These are phyloP conservation scores for Falco peregrinus DNA, from an alignment of 2,797 vertebrate species.

Conservation along the genomic window DNA sequence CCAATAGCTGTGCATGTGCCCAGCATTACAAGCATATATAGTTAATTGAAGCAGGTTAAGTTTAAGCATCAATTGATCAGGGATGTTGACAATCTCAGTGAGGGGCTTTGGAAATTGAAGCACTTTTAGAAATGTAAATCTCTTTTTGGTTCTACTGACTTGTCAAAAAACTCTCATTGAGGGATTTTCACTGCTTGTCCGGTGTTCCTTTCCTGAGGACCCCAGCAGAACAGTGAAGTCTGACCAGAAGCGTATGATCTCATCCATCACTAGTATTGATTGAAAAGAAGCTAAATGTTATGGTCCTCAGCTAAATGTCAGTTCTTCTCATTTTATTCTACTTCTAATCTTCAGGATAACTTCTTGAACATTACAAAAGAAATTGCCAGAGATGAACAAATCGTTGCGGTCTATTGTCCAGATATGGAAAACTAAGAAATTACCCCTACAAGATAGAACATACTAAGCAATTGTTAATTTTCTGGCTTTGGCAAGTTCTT, in stretches of 20 bases:
- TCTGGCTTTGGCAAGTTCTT: neutral
- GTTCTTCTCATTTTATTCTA: neutral
- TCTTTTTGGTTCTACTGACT: neutral
- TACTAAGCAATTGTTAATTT: neutral
- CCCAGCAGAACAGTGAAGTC: neutral
- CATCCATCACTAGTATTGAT: neutral
- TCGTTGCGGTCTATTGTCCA: slow-evolving; percentile 21
- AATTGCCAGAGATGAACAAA: slow-evolving; percentile 25
- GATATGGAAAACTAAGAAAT: neutral
- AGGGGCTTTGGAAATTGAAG: neutral
- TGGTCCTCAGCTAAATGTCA: neutral
- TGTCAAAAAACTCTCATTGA: neutral
- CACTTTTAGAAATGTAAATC: neutral
- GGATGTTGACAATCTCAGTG: neutral
- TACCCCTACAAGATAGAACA: neutral
- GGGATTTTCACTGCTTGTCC: neutral
- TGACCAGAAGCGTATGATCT: neutral
- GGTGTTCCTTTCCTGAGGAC: neutral
- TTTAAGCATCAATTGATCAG: neutral
- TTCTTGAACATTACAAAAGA: slow-evolving; percentile 16
- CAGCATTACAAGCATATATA: neutral
- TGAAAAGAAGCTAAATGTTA: neutral
- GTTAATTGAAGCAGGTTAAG: neutral
- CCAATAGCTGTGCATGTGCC: neutral
- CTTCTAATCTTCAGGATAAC: neutral